Evolutionary conservation across 1,140 invertebrate genomes (phyloP).

Genomic region (Sitobion miscanthi): DNA sequence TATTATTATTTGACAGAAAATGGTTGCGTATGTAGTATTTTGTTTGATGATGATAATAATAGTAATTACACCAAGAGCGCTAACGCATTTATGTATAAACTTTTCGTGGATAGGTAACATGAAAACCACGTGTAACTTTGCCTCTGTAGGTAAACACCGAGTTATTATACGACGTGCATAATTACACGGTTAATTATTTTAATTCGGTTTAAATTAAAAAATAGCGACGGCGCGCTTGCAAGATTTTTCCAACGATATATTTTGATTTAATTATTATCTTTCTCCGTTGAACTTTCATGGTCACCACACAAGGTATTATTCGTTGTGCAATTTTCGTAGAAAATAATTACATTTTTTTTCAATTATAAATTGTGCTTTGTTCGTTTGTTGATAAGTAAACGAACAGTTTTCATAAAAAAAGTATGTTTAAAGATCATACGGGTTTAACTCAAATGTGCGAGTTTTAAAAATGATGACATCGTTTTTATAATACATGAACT

Average conservation of each 20-base stretch:
- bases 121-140: background rate
- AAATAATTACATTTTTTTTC: background rate
- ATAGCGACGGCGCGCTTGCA: background rate
- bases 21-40: background rate
- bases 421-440: background rate
- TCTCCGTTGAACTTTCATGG: background rate
- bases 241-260: background rate
- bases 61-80: background rate
- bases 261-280: background rate
- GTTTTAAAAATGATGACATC: background rate
- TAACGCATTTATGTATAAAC: background rate
- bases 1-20: slow-evolving; percentile 2
- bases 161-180: background rate
- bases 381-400: background rate
- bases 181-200: background rate
- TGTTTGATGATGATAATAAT: slow-evolving; percentile 8
- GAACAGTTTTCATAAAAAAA: background rate
- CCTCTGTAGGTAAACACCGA: background rate
- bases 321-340: background rate
- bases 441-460: background rate
- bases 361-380: background rate
- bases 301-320: background rate
- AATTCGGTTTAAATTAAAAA: background rate
- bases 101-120: background rate
- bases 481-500: background rate